phyloP scores from a whole-genome alignment of 2,113 vertebrate species.

The Oncorhynchus tshawytscha region DNA sequence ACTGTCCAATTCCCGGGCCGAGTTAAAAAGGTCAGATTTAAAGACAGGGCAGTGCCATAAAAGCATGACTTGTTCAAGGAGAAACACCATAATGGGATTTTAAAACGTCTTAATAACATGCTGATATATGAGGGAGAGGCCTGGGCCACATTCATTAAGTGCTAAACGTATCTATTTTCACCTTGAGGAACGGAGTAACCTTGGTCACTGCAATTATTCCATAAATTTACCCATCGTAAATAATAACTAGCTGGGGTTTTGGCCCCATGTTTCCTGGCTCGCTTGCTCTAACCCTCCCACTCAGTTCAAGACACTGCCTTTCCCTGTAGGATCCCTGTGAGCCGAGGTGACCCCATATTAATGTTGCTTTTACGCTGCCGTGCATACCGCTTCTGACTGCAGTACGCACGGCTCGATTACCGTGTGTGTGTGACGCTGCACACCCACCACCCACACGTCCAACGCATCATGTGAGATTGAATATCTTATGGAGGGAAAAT shows the following conservation, averaged over 20 bases:
- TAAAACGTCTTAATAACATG: slow-evolving; percentile 85
- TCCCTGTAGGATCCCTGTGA: slow-evolving; percentile 21
- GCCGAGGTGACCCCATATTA: neutral
- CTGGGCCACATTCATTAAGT: slow-evolving; percentile 78
- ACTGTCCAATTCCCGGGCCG: slow-evolving; percentile 57
- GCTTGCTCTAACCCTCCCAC: slow-evolving; percentile 8
- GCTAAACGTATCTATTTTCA: slow-evolving; percentile 82
- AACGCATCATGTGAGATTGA: slow-evolving; percentile 19
- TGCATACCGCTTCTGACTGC: neutral
- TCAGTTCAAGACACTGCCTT: slow-evolving; percentile 39
- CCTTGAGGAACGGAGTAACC: slow-evolving; percentile 81
- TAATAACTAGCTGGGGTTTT: slow-evolving; percentile 74
- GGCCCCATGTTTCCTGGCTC: slow-evolving; percentile 41
- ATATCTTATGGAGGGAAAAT: slow-evolving; percentile 30
- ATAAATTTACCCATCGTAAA: slow-evolving; percentile 81
- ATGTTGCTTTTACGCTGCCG: neutral
- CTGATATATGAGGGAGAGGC: slow-evolving; percentile 79
- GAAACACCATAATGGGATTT: slow-evolving; percentile 85
- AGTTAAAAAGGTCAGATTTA: slow-evolving; percentile 79
- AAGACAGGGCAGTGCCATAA: slow-evolving; percentile 80
- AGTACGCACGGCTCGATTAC: neutral
- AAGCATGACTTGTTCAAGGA: slow-evolving; percentile 83
- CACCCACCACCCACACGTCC: slow-evolving; percentile 34
- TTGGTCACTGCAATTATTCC: slow-evolving; percentile 76
- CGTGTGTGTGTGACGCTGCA: neutral